Conservation (phyloP, 2,797 vertebrate species). For the Coregonus sp. region DNA sequence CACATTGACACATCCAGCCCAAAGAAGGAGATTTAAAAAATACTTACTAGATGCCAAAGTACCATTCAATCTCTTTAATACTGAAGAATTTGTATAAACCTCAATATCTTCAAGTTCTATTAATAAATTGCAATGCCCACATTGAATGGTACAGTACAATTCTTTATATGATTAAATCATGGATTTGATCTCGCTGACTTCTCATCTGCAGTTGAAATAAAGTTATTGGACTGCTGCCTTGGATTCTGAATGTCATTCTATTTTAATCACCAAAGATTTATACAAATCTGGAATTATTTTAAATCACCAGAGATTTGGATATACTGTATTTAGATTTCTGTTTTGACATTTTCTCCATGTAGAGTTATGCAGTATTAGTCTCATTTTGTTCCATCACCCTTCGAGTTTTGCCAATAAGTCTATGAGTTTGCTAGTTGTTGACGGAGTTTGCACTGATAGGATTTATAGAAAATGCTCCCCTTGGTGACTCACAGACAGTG, state of each 20-base stretch:
- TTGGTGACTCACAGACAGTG: too few species aligned
- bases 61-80: background rate
- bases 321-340: conserved; percentile 44
- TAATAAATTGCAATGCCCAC: background rate
- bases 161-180: background rate
- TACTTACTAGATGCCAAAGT: too few species aligned
- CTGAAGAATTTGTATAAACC: too few species aligned
- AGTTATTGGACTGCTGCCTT: conserved; percentile 6
- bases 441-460: background rate
- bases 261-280: conserved; percentile 50
- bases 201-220: background rate
- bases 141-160: background rate
- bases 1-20: too few species aligned
- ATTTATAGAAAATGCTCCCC: background rate
- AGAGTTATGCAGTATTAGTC: background rate
- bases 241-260: conserved; percentile 17
- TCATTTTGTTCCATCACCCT: background rate
- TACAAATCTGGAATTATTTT: conserved; percentile 58
- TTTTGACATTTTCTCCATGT: conserved; percentile 17
- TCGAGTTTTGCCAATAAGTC: background rate
- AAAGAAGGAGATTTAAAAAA: too few species aligned
- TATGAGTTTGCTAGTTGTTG: too few species aligned
- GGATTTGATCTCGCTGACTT: conserved; percentile 5
- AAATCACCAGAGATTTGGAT: conserved; percentile 57
- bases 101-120: too few species aligned